Evolutionary conservation across 2,113 vertebrate genomes (phyloP), one percentile per base, ranked within the genome.

Genomic region (Mus pahari): DNA sequence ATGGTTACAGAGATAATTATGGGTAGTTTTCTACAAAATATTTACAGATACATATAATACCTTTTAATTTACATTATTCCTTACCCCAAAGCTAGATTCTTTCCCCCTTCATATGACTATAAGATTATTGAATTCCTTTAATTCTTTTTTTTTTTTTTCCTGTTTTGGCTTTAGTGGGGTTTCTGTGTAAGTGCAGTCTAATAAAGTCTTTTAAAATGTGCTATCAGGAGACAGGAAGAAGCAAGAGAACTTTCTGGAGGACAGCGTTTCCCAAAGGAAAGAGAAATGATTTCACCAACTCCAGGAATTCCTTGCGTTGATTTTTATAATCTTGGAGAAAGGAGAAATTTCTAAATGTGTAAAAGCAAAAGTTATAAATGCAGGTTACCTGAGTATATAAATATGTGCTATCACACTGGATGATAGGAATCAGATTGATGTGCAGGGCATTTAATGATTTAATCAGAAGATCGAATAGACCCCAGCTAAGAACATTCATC

Each of bases 361-460:
- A 96, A 96, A 96, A 78, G 60, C 64, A 89, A 73, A 96, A 94
- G 78, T 71, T 45, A 70, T 79, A 95, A 96, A 64, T 89, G 81
- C 94, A 78, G 90, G 79, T 86, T 58, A 84, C 60, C 89, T 79
- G 92, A 78, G 36, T 73, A 77, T 3, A 62, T 75, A 90, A 90
- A 86, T 82, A 74, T 45, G 53, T 70, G 83, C 88, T 77, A 68
- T 19, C 26, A 94, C 19, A 74, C 87, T 42, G 78, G 64, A 71
- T 75, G 5, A 53, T 50, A 93, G 50, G 82, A 82, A 83, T 36
- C 45, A 91, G 88, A 90, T 0, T 55, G 89, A 71, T n/a, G 70
- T 31, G 3, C 48, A 53, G 64, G 64, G 60, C 66, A 95, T 39
- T 88, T 66, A 19, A 45, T 31, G 45, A 70, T 60, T 91, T 79